Conservation (phyloP, 1,140 invertebrate genomes). For the Episyrphus balteatus region DNA sequence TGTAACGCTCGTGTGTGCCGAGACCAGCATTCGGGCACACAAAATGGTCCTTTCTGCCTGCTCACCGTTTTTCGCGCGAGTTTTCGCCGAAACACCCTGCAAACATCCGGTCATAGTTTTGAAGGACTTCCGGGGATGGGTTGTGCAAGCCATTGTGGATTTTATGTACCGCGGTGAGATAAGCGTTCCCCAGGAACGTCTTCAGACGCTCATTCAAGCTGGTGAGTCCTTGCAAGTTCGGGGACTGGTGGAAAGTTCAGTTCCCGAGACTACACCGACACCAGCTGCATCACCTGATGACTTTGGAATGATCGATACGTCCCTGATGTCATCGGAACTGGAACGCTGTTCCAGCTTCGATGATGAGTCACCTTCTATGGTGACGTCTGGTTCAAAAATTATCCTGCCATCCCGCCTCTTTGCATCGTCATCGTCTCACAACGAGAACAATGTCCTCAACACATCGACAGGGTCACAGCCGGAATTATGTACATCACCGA, state of each 20-base stretch:
- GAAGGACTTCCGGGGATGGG: constrained; percentile 76
- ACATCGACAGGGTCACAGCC: constrained; percentile 14
- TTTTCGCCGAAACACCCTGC: constrained; percentile 84
- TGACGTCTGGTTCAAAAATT: constrained; percentile 19
- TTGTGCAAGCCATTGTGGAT: constrained; percentile 76
- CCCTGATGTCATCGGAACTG: constrained; percentile 16
- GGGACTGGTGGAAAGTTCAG: constrained; percentile 58
- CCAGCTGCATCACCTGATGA: constrained; percentile 49
- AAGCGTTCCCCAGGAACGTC: constrained; percentile 69
- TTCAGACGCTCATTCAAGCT: constrained; percentile 69
- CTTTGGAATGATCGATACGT: constrained; percentile 32
- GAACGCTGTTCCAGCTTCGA: constrained; percentile 21
- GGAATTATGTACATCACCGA: constrained; percentile 53
- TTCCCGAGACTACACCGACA: constrained; percentile 50
- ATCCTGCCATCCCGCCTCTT: constrained; percentile 27
- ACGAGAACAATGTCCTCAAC: constrained; percentile 32
- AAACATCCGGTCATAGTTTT: constrained; percentile 85
- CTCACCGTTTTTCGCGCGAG: constrained; percentile 79
- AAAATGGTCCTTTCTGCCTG: constrained; percentile 84
- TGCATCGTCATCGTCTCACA: constrained; percentile 27
- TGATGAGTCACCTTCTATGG: constrained; percentile 27
- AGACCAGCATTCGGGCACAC: constrained; percentile 70
- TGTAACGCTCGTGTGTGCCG: constrained; percentile 77
- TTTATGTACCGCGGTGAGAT: constrained; percentile 91
- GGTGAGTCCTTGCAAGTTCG: constrained; percentile 75